Base-by-base conservation (phyloP, 2,888 invertebrate genomes). In the Andrena trimmerana region DNA sequence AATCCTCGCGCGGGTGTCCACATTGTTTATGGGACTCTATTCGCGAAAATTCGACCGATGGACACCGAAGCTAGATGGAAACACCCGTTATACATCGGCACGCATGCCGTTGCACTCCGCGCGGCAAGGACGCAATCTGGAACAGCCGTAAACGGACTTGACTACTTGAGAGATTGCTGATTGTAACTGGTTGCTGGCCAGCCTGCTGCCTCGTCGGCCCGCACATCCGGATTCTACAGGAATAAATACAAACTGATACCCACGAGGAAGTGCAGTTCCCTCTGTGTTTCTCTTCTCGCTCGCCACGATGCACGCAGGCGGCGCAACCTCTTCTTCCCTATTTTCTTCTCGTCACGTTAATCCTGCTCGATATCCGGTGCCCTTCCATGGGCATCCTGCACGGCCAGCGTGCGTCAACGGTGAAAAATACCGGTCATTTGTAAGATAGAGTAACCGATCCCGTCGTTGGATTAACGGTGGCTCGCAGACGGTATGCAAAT, bases 101-200 rank as follows among this genome's bases (percentile, higher is more conserved):
- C 78, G 71, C 77, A 83, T 75, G 78, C 74, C 78, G 74, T 83
- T 83, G 86, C 82, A 84, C 78, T 81, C 66, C 62, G 59, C 60
- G 63, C 78, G 79, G 85, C 87, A 88, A 88, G 87, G 88, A 87
- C 88, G 88, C 79, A 82, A 87, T 88, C 83, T 87, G 84, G 85
- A 86, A 87, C 88, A 86, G 81, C 79, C 81, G 82, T 83, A 83
- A 85, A 86, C 87, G 86, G 86, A 86, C 86, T 86, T 83, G 77
- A 78, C 82, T 71, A 68, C 76, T 78, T 71, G 88, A 84, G 87
- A 87, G 85, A 86, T 88, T 81, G 86, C 77, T 81, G 86, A 81
- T 86, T 86, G 84, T 81, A 81, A 77, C 77, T 74, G 81, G 73
- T 79, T 73, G 80, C 77, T 72, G 76, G 52, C 68, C 74, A 75